These are phyloP conservation scores for Chelonia mydas DNA, from an alignment of 2,797 vertebrate genomes.

Conservation along the genomic window DNA sequence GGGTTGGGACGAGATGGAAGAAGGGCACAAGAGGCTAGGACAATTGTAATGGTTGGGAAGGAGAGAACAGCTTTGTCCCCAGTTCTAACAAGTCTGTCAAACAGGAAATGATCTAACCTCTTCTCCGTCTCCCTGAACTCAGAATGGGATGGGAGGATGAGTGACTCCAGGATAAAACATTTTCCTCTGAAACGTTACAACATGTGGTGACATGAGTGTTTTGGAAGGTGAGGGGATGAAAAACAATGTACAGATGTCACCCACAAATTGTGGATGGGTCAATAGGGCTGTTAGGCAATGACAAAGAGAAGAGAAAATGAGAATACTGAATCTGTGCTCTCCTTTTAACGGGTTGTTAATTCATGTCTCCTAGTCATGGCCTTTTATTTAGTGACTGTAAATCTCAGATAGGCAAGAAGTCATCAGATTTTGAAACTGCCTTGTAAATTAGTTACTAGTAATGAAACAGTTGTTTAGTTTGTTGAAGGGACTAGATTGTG, in stretches of 20 bases:
- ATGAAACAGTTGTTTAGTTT: slow-evolving; percentile 82
- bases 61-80: background rate
- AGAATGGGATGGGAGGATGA: background rate
- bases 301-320: background rate
- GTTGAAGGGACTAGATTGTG: slow-evolving; percentile 73
- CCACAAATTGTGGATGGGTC: background rate
- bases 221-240: background rate
- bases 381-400: slow-evolving; percentile 81
- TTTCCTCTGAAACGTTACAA: background rate
- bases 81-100: background rate
- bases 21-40: background rate
- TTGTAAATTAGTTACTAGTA: slow-evolving; percentile 83
- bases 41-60: background rate
- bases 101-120: background rate
- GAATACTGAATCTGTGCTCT: slow-evolving; percentile 33
- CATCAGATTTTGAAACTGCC: slow-evolving; percentile 80
- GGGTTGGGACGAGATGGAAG: background rate
- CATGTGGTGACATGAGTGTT: fast-evolving
- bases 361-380: slow-evolving; percentile 67
- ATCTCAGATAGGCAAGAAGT: slow-evolving; percentile 79
- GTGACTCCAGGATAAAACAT: background rate
- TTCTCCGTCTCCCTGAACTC: background rate
- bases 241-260: background rate
- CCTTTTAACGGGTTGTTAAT: slow-evolving; percentile 80
- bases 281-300: background rate